Evolutionary conservation across 2,888 invertebrate genomes (phyloP), one percentile per base, ranked within the genome.

Genomic region (Plemyria rubiginata): DNA sequence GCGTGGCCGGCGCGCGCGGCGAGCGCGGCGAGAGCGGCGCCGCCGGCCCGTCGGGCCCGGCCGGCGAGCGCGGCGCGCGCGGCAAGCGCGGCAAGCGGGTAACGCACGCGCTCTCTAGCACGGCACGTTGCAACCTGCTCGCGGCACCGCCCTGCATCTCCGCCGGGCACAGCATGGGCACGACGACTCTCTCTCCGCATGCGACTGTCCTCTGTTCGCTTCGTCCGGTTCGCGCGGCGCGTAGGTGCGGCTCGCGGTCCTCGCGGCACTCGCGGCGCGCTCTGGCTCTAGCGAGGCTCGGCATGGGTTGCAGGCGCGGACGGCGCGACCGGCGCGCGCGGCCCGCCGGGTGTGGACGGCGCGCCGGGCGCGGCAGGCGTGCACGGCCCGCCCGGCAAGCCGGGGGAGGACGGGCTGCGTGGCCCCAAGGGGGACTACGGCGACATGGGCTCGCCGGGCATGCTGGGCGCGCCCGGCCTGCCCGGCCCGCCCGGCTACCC

Each of bases 71-170:
- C 90, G 98, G 98, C 85, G 94, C 96, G 76, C 95, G 98, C 84
- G 98, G 98, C 86, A 97, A 97, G 88, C 95, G 97, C 91, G 98
- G 98, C 94, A 98, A 98, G 94, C 94, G 97, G 97, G 98, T 98
- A 96, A 96, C 73, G 70, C 61, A 58, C 54, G 62, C 71, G 49
- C 62, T 29, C 55, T 16, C 40, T 3, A 22, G 2, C 22, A 22
- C 45, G 16, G 59, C 58, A 54, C 43, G 41, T n/a, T 3, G 9
- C 48, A 22, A 32, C 36, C 36, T 38, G 36, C 36, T 32, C 36
- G 11, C 8, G 22, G 1, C 22, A 22, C 22, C 22, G 36, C 36
- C 11, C 36, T 38, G 9, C 36, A 11, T 11, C 36, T 11, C 36
- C 36, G 36, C 8, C 36, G 9, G 1, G 0, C 11, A 38, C 41